These are phyloP conservation scores for Tragelaphus imberbis DNA, from an alignment of 2,113 vertebrate species.

Conservation along the genomic window DNA sequence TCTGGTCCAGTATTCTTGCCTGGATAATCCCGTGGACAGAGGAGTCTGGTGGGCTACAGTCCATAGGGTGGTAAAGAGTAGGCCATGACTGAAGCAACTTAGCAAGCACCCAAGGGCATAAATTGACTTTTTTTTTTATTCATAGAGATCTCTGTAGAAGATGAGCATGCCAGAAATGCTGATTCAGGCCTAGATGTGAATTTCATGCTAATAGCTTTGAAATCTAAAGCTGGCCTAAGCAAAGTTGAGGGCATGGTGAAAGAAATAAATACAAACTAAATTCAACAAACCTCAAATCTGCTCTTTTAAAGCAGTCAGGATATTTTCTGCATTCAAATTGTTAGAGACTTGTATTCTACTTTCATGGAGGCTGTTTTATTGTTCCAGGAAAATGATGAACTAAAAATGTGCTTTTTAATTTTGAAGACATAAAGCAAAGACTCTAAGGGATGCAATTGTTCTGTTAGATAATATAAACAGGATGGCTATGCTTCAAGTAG, in stretches of 20 bases:
- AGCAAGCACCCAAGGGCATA: background rate
- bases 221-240: background rate
- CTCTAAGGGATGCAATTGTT: background rate
- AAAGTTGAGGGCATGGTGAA: background rate
- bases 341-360: background rate
- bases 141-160: background rate
- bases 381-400: background rate
- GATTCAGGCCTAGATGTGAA: background rate
- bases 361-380: background rate
- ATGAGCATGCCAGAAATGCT: background rate
- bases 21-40: background rate
- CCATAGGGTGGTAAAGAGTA: background rate
- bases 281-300: background rate
- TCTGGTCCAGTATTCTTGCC: background rate
- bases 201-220: background rate
- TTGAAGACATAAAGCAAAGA: conserved; percentile 6
- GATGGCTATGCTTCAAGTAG: background rate
- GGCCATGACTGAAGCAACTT: background rate
- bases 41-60: background rate
- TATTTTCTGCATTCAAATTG: background rate
- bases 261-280: background rate
- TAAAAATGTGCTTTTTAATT: conserved; percentile 39
- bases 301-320: background rate
- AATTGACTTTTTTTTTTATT: background rate
- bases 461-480: background rate